A percentile compares a stretch with the other conserved stretches of the same genome.
These are phyloP conservation scores for Parasteatoda lunata DNA, from an alignment of 2,888 invertebrate species.

Conservation along the genomic window DNA sequence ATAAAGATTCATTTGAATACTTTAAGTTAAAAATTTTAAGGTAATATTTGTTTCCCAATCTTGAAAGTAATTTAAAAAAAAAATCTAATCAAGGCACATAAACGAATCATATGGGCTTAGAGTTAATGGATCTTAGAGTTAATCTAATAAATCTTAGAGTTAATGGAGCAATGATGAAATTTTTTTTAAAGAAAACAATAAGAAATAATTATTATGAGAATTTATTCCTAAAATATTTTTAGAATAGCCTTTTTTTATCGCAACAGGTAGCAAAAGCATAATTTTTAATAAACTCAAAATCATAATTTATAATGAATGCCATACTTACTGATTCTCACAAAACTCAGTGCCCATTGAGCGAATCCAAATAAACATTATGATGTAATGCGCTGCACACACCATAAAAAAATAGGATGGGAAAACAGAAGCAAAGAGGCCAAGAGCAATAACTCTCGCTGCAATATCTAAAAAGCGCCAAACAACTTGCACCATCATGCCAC, in stretches of 20 bases:
- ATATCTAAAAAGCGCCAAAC: conserved; percentile 89
- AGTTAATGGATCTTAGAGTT: too few relatives aligned
- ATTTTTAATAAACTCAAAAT: neutral
- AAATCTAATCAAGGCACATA: neutral
- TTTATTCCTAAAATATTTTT: too few relatives aligned
- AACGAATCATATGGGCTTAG: neutral
- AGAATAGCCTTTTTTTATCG: too few relatives aligned
- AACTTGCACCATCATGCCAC: conserved; percentile 84
- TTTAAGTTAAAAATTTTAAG: too few relatives aligned
- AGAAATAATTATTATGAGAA: too few relatives aligned
- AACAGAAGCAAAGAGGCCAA: conserved; percentile 75
- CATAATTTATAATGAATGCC: neutral
- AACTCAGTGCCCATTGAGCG: conserved; percentile 71
- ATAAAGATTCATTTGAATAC: too few relatives aligned
- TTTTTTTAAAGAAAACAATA: too few relatives aligned
- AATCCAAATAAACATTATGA: conserved; percentile 75
- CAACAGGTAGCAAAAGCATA: neutral
- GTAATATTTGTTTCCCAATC: too few relatives aligned
- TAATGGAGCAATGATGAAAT: too few relatives aligned
- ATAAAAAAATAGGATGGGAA: conserved; percentile 73
- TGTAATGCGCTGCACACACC: conserved; percentile 74
- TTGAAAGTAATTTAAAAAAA: neutral
- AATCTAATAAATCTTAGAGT: too few relatives aligned
- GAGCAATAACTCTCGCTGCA: conserved; percentile 71
- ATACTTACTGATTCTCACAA: conserved; percentile 69